phyloP scores from a whole-genome alignment of 2,888 invertebrate genomes.

The Hipparchia sbordonii region DNA sequence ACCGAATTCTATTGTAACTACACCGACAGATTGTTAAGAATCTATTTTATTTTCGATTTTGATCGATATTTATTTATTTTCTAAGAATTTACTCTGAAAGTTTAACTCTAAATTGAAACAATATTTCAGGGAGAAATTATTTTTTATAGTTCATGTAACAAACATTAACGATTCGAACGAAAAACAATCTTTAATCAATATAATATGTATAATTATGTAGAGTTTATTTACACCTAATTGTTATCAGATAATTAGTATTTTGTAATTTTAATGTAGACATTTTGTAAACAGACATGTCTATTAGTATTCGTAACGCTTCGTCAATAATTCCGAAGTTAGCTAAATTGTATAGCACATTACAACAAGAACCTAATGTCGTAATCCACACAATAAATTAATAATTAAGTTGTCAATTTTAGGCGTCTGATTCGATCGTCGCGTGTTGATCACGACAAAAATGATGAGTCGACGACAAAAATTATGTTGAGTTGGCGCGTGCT shows the following conservation, averaged over 20 bases:
- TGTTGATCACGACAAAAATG: too few relatives aligned
- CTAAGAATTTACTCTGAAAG: conserved; percentile 5
- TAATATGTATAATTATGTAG: neutral
- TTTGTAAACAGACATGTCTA: neutral
- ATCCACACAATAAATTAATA: too few relatives aligned
- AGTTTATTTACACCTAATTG: neutral
- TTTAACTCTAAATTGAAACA: conserved; percentile 7
- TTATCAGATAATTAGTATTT: neutral
- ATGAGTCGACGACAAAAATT: neutral
- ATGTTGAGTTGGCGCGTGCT: neutral
- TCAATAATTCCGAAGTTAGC: neutral
- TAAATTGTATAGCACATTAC: conserved; percentile 4
- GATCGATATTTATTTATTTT: neutral
- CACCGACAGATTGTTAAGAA: neutral
- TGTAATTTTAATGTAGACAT: neutral
- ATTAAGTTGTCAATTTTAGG: too few relatives aligned
- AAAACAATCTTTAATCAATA: conserved; percentile 1
- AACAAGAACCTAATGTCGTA: neutral
- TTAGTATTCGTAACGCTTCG: neutral
- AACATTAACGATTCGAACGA: neutral
- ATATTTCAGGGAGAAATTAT: conserved; percentile 4
- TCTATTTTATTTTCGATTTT: neutral
- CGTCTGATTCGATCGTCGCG: too few relatives aligned
- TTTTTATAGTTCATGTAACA: neutral
- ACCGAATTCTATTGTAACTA: conserved; percentile 26